These are phyloP conservation scores for Thymallus thymallus DNA, from an alignment of 2,113 vertebrate genomes.

Conservation along the genomic window DNA sequence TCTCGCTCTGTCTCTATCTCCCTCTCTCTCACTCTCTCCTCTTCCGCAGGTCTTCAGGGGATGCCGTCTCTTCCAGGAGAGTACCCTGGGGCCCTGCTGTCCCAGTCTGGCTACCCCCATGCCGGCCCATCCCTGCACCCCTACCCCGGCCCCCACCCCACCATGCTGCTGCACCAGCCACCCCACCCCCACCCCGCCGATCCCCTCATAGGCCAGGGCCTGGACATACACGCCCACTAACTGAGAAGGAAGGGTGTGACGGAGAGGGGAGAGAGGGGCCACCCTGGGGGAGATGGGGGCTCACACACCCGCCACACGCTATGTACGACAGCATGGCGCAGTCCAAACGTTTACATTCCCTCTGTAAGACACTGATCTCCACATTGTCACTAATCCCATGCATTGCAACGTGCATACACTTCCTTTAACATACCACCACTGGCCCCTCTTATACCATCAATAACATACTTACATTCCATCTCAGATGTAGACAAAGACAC, in stretches of 20 bases:
- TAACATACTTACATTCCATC: background rate
- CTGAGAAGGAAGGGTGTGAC: constrained; percentile 15
- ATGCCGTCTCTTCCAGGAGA: constrained; percentile 74
- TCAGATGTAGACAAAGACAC: background rate
- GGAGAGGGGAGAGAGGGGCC: background rate
- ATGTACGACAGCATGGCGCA: background rate
- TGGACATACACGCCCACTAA: constrained; percentile 81
- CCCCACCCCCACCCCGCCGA: constrained; percentile 76
- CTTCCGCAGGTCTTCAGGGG: constrained; percentile 74
- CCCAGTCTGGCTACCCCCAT: constrained; percentile 72
- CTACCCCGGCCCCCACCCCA: constrained; percentile 52
- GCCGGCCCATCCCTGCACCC: constrained; percentile 72
- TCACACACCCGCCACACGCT: constrained; percentile 10
- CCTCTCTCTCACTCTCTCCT: background rate
- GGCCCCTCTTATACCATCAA: background rate
- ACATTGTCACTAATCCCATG: constrained; percentile 43
- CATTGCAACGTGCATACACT: background rate
- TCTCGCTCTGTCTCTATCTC: background rate
- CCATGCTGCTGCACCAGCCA: constrained; percentile 75
- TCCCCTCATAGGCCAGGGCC: constrained; percentile 73
- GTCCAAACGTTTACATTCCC: constrained; percentile 67
- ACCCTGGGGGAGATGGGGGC: background rate
- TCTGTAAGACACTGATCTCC: constrained; percentile 59
- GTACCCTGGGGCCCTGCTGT: constrained; percentile 69
- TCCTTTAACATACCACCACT: background rate